Conservation (phyloP, 2,113 vertebrate species). For the Anarhynchus alexandrinus region DNA sequence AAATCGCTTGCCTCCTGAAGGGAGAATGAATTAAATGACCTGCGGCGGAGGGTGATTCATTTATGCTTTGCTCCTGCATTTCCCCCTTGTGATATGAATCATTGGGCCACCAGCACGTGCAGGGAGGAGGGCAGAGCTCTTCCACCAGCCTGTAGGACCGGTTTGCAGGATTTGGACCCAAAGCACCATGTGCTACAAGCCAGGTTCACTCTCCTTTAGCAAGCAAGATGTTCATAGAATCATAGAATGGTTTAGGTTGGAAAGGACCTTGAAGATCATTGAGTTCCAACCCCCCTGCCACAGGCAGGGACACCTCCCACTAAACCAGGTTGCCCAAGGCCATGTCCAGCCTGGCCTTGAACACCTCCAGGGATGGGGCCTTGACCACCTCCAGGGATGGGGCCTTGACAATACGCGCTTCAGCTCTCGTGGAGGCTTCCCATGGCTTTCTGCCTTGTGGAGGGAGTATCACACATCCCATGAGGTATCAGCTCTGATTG, state of each 20-base stretch:
- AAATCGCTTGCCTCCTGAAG: conserved; percentile 30
- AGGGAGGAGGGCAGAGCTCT: not conserved
- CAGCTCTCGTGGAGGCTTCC: rapidly evolving
- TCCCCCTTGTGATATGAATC: not conserved
- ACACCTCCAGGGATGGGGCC: too few relatives aligned
- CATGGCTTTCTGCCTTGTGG: not conserved
- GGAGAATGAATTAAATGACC: conserved; percentile 46
- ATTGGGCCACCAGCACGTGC: not conserved
- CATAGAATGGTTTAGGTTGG: too few relatives aligned
- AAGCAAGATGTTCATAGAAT: not conserved
- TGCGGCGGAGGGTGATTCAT: not conserved
- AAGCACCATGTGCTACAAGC: not conserved
- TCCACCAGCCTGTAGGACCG: not conserved
- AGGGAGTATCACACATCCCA: not conserved
- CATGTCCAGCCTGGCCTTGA: too few relatives aligned
- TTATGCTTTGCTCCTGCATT: not conserved
- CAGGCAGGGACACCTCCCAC: too few relatives aligned
- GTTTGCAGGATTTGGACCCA: not conserved
- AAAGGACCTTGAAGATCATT: too few relatives aligned
- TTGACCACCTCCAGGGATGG: too few relatives aligned
- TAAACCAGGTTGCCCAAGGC: too few relatives aligned
- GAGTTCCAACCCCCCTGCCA: too few relatives aligned
- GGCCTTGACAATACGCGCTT: too few relatives aligned
- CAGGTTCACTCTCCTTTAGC: not conserved
- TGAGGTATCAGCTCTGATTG: not conserved